phyloP scores from a whole-genome alignment of 2,113 vertebrate species.

The Corythaeola cristata region DNA sequence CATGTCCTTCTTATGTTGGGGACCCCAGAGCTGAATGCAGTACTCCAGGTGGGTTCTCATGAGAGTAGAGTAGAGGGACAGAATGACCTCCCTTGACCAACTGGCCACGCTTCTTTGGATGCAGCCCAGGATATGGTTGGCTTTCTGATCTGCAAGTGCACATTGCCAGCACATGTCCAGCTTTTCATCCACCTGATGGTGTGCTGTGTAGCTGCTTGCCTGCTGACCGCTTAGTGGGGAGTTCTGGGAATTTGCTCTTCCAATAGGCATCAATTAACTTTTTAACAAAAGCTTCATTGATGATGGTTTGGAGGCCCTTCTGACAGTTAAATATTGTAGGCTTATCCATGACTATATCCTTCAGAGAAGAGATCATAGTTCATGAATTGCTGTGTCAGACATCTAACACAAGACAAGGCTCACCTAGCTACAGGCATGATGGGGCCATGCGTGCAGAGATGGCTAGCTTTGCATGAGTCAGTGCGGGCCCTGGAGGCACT shows the following conservation, averaged over 20 bases:
- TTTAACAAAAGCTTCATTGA: neutral
- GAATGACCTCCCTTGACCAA: neutral
- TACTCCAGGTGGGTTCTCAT: neutral
- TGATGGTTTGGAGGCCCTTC: neutral
- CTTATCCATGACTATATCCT: neutral
- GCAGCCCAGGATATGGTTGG: accelerated
- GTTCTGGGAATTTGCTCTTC: neutral
- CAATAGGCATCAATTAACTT: neutral
- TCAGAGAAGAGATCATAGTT: neutral
- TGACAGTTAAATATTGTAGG: neutral
- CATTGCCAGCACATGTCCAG: neutral
- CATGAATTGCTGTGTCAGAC: neutral
- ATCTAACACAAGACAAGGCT: neutral
- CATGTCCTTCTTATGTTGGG: neutral
- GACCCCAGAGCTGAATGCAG: neutral
- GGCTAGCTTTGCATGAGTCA: neutral
- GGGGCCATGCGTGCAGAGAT: neutral
- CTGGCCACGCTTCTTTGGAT: neutral
- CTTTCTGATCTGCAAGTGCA: neutral
- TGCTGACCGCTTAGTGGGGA: neutral
- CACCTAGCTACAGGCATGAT: neutral
- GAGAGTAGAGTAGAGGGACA: neutral
- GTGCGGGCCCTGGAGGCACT: neutral
- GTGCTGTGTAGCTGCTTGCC: neutral
- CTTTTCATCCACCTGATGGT: neutral